Evolutionary conservation across 1,140 invertebrate genomes (phyloP).

Genomic region (Sipha flava): DNA sequence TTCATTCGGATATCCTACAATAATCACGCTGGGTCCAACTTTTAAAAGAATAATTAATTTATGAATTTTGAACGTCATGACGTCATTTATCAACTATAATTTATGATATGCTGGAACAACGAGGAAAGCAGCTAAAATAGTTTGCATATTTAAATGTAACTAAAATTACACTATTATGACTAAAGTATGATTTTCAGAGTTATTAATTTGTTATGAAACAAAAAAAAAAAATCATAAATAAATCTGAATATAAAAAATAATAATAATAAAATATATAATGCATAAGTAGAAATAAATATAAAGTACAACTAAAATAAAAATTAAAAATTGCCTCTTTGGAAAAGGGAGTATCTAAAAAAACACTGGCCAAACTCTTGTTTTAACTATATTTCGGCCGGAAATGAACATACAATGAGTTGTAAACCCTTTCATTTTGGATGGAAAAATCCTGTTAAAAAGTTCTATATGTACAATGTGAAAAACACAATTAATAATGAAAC

Average conservation of each 20-base stretch:
- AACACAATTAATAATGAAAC: neutral
- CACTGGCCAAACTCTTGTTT: neutral
- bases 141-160: neutral
- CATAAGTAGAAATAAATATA: neutral
- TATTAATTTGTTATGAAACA: neutral
- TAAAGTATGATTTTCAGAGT: neutral
- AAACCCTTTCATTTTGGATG: neutral
- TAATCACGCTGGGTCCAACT: conserved; percentile 2
- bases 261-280: neutral
- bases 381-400: neutral
- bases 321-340: neutral
- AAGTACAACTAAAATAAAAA: neutral
- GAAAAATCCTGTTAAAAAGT: neutral
- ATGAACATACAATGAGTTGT: neutral
- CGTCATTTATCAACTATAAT: conserved; percentile 5
- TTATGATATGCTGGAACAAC: neutral
- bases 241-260: neutral
- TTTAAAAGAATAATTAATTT: conserved; percentile 21
- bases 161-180: neutral
- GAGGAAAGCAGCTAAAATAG: neutral
- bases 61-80: conserved; percentile 1
- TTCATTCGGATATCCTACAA: conserved; percentile 26
- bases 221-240: neutral
- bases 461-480: too few species aligned
- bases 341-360: neutral